Evolutionary conservation across 2,888 invertebrate genomes (phyloP).

Genomic region (Dryobotodes eremita): DNA sequence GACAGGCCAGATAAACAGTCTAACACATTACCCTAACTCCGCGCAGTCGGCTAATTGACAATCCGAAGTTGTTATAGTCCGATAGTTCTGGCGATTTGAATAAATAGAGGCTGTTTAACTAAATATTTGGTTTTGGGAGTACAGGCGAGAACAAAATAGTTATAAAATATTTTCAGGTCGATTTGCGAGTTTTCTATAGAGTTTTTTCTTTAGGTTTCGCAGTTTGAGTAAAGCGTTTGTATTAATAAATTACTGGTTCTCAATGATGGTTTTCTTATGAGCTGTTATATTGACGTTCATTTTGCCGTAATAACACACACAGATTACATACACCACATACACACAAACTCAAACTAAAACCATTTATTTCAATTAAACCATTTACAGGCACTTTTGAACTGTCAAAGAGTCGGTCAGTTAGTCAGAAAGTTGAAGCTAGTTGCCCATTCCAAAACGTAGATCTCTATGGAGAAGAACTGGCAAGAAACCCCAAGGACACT

Average conservation of each 20-base stretch:
- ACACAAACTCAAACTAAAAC: too few species aligned
- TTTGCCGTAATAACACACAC: too few species aligned
- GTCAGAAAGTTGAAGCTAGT: too few species aligned
- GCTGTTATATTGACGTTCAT: too few species aligned
- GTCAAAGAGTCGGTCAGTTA: too few species aligned
- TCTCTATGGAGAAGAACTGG: too few species aligned
- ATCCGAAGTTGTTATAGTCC: conserved; percentile 79
- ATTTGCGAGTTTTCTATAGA: background rate
- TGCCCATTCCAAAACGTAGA: too few species aligned
- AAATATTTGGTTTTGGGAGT: conserved; percentile 72
- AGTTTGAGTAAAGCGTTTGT: background rate
- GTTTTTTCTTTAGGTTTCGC: background rate
- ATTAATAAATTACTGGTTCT: background rate
- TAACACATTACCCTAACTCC: conserved; percentile 67
- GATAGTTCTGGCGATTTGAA: conserved; percentile 83
- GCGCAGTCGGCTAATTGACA: conserved; percentile 82
- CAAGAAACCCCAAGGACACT: too few species aligned
- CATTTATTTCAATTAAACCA: too few species aligned
- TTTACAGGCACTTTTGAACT: too few species aligned
- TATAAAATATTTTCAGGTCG: background rate
- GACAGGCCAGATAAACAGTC: conserved; percentile 68
- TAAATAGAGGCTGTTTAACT: conserved; percentile 76
- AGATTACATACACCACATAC: too few species aligned
- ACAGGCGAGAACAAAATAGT: conserved; percentile 59
- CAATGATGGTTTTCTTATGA: background rate